Evolutionary conservation across 2,797 vertebrate genomes (phyloP).

Genomic region (Crenuchus spilurus): DNA sequence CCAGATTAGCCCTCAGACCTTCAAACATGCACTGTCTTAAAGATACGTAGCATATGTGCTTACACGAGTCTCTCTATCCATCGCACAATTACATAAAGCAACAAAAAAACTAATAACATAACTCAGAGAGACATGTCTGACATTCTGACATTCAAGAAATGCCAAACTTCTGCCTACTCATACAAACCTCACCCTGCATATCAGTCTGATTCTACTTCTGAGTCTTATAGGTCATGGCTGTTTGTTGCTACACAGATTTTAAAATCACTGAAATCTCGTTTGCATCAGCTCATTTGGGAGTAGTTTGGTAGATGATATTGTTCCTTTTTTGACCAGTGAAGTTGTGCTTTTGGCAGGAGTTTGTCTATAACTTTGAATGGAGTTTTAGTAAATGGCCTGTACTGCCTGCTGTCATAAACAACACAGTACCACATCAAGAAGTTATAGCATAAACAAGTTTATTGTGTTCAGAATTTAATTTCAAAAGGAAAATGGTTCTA

Average conservation of each 20-base stretch:
- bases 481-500: too few species aligned
- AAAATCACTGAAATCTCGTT: background rate
- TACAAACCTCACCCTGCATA: slow-evolving; percentile 11
- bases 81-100: slow-evolving; percentile 4
- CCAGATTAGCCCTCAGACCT: slow-evolving; percentile 8
- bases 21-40: background rate
- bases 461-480: too few species aligned
- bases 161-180: slow-evolving; percentile 26
- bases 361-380: too few species aligned
- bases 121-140: slow-evolving; percentile 3
- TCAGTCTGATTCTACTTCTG: background rate
- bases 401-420: too few species aligned
- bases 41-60: background rate
- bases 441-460: too few species aligned
- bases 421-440: too few species aligned
- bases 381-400: too few species aligned
- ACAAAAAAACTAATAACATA: background rate
- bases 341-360: too few species aligned
- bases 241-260: background rate
- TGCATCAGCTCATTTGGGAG: too few species aligned
- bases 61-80: background rate
- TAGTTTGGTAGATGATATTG: too few species aligned
- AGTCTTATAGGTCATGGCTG: background rate
- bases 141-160: slow-evolving; percentile 33
- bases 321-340: too few species aligned